Percentiles rank a stretch among this genome's conserved stretches.
Evolutionary conservation across 1,140 invertebrate genomes (phyloP).

Genomic region (Drosophila neocordata): DNA sequence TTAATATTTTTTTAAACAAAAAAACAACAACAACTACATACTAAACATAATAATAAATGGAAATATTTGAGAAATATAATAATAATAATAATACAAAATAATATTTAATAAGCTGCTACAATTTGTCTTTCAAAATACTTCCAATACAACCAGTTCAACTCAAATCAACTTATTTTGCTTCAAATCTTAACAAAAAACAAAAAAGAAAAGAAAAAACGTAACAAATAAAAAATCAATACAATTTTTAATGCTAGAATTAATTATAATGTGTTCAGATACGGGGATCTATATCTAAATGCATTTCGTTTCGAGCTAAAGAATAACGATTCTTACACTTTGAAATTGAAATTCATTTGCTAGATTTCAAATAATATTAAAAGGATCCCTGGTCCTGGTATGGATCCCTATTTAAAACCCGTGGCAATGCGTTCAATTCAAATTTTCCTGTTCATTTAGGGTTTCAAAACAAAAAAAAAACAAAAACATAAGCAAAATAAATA

Average conservation of each 20-base stretch:
- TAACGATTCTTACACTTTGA: no score
- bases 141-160: constrained; percentile 53
- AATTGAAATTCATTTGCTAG: no score
- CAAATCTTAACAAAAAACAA: constrained; percentile 19
- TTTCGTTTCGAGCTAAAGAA: no score
- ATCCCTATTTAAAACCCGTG: constrained; percentile 8
- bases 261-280: constrained; percentile 11
- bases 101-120: constrained; percentile 60
- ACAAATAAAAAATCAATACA: constrained; percentile 22
- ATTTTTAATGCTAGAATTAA: constrained; percentile 6
- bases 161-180: constrained; percentile 20
- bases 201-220: constrained; percentile 12
- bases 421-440: constrained; percentile 55
- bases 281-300: neutral
- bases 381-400: neutral
- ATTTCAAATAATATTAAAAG: no score
- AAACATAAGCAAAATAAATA: neutral
- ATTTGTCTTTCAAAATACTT: constrained; percentile 67
- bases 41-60: constrained; percentile 27
- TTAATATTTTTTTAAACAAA: constrained; percentile 75
- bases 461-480: constrained; percentile 4
- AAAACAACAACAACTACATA: constrained; percentile 42
- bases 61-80: constrained; percentile 35
- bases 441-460: constrained; percentile 9
- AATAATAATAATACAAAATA: constrained; percentile 24